These are phyloP conservation scores for Tiliqua scincoides DNA, from an alignment of 2,113 vertebrate genomes.

Conservation along the genomic window DNA sequence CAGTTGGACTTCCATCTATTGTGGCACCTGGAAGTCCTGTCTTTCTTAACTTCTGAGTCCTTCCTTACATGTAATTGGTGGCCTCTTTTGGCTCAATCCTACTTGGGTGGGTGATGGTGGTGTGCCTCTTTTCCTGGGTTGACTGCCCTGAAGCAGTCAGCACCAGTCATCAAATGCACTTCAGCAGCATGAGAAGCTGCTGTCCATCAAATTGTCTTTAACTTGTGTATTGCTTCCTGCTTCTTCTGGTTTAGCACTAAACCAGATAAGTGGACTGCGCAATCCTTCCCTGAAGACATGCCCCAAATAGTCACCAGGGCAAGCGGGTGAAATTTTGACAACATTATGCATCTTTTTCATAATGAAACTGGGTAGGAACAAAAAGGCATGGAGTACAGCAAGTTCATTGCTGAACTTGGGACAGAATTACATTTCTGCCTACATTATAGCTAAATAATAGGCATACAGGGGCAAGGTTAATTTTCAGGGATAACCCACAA, in stretches of 20 bases:
- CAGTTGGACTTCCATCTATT: background rate
- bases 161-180: too few species aligned
- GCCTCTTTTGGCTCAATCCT: too few species aligned
- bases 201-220: background rate
- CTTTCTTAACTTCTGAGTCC: background rate
- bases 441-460: background rate
- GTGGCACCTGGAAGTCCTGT: background rate
- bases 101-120: too few species aligned
- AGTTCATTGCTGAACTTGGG: background rate
- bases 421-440: too few species aligned
- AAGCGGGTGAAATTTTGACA: conserved; percentile 9
- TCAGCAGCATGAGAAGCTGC: too few species aligned
- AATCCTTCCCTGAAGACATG: background rate
- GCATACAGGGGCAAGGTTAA: background rate
- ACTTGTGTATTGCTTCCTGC: background rate
- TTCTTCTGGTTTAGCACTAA: background rate
- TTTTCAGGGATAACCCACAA: background rate
- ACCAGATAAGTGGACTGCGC: background rate
- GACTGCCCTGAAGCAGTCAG: too few species aligned
- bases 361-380: background rate
- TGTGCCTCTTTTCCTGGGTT: too few species aligned
- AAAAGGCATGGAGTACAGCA: background rate
- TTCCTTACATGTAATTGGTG: background rate
- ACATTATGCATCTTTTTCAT: conserved; percentile 16
- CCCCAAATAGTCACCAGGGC: background rate